phyloP scores from a whole-genome alignment of 2,113 vertebrate genomes.

The Mystacornis crossleyi region DNA sequence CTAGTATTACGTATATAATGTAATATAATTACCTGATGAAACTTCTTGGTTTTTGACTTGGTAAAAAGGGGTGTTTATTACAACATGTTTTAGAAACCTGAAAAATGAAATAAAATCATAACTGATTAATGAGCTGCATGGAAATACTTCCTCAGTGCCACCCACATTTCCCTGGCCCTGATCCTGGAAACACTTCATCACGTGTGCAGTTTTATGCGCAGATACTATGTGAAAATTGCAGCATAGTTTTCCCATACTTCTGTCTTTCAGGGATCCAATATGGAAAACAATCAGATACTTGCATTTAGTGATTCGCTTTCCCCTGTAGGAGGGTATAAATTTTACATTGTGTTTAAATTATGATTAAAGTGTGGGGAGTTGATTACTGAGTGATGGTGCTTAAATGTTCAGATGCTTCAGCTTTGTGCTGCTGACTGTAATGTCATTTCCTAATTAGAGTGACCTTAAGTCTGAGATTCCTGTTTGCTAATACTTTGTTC shows the following conservation, averaged over 20 bases:
- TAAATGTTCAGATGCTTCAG: not conserved
- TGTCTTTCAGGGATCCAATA: conserved; percentile 6
- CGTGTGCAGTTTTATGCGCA: conserved; percentile 45
- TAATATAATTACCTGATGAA: conserved; percentile 61
- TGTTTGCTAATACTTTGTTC: not conserved
- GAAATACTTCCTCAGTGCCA: conserved; percentile 68
- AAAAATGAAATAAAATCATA: conserved; percentile 58
- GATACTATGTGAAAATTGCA: conserved; percentile 57
- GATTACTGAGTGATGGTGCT: not conserved
- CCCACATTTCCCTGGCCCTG: conserved; percentile 62
- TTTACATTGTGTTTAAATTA: not conserved
- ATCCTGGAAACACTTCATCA: conserved; percentile 69
- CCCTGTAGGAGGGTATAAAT: not conserved
- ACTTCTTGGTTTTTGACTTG: not conserved
- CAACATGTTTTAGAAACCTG: conserved; percentile 48
- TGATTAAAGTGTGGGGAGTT: not conserved
- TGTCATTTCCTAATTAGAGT: not conserved
- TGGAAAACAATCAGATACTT: not conserved
- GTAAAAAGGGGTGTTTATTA: conserved; percentile 58
- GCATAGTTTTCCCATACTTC: conserved; percentile 44
- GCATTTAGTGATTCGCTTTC: not conserved
- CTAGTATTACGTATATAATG: conserved; percentile 24
- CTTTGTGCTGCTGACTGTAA: not conserved
- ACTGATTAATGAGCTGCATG: conserved; percentile 62
- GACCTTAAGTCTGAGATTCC: not conserved